Evolutionary conservation across 1,140 invertebrate genomes (phyloP).

Genomic region (Drosophila bocki): DNA sequence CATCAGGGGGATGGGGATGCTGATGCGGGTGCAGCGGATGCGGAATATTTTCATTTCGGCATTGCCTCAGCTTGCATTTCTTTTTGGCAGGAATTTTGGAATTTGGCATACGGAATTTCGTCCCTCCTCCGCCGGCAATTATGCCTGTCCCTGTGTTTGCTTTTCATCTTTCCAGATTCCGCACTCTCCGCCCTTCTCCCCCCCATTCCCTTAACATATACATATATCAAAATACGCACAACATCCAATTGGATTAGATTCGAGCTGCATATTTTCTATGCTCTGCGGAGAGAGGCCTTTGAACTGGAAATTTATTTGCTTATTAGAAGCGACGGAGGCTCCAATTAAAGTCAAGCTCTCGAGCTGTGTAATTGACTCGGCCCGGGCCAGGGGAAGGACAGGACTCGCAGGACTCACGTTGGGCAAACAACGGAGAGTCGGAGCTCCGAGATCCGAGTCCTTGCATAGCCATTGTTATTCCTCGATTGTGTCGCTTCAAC

Average conservation of each 20-base stretch:
- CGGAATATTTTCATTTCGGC: constrained; percentile 52
- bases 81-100: constrained; percentile 13
- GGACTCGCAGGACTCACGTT: neutral
- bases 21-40: neutral
- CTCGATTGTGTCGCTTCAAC: constrained; percentile 6
- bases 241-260: constrained; percentile 23
- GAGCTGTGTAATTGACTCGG: constrained; percentile 30
- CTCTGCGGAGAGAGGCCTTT: neutral
- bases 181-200: neutral
- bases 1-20: neutral
- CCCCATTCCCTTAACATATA: neutral
- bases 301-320: constrained; percentile 33
- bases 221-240: constrained; percentile 4
- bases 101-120: constrained; percentile 1
- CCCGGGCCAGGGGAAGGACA: neutral
- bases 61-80: constrained; percentile 17
- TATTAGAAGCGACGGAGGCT: constrained; percentile 20
- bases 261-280: constrained; percentile 4
- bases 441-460: neutral
- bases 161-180: constrained; percentile 30
- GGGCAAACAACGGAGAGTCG: constrained; percentile 1
- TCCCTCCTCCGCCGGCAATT: constrained; percentile 26
- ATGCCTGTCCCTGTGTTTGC: constrained; percentile 43
- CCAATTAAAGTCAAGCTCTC: constrained; percentile 26
- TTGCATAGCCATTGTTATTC: constrained; percentile 12